Conservation (phyloP, 2,888 invertebrate species). For the Drosophila sordidapex region DNA sequence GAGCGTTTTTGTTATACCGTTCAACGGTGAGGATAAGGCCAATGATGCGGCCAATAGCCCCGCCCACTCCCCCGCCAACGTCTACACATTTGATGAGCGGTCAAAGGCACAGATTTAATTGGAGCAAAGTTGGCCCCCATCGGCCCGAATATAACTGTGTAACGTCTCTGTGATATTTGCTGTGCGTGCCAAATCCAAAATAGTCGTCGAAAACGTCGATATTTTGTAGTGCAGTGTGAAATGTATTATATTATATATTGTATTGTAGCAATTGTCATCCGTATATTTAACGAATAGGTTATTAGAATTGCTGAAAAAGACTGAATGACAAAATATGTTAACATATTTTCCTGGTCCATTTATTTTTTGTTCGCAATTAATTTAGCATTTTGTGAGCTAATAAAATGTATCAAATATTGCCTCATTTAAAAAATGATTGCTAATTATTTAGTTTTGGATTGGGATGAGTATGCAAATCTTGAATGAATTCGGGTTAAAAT, state of each 20-base stretch:
- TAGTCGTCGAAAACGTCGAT: slow-evolving; percentile 25
- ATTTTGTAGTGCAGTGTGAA: slow-evolving; percentile 54
- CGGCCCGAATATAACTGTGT: slow-evolving; percentile 1
- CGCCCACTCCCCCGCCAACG: slow-evolving; percentile 48
- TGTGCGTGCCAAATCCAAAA: slow-evolving; percentile 46
- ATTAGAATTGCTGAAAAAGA: slow-evolving; percentile 45
- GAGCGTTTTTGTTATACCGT: slow-evolving; percentile 83
- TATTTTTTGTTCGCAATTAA: slow-evolving; percentile 22
- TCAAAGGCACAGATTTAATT: slow-evolving; percentile 66
- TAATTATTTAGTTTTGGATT: not conserved
- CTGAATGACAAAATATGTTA: slow-evolving; percentile 47
- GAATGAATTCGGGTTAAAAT: slow-evolving; percentile 9
- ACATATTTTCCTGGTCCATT: slow-evolving; percentile 32
- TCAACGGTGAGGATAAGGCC: slow-evolving; percentile 51
- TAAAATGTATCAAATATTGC: slow-evolving; percentile 23
- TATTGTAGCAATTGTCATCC: slow-evolving; percentile 35
- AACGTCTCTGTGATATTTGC: slow-evolving; percentile 70
- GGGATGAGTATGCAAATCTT: not conserved
- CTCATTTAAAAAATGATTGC: not conserved
- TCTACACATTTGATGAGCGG: slow-evolving; percentile 81
- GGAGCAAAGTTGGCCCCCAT: not conserved
- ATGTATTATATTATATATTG: slow-evolving; percentile 42
- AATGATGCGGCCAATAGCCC: slow-evolving; percentile 35
- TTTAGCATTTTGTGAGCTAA: slow-evolving; percentile 30
- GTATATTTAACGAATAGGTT: slow-evolving; percentile 33